Evolutionary conservation across 2,888 invertebrate genomes (phyloP).

Genomic region (Ormyrus labotus): DNA sequence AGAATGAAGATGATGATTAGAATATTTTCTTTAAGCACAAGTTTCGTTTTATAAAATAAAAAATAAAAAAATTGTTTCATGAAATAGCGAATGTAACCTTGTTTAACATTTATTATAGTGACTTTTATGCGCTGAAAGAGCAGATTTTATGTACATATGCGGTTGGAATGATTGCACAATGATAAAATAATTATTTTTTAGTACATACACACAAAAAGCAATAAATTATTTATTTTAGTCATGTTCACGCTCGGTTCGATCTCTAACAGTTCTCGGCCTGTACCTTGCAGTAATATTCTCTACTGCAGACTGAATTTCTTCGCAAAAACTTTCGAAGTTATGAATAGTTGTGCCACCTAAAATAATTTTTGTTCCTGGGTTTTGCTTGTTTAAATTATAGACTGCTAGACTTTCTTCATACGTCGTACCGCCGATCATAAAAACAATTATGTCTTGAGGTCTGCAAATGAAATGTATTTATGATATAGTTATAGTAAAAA

Average conservation of each 20-base stretch:
- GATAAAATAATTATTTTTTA: conserved; percentile 55
- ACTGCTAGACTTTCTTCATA: conserved; percentile 96
- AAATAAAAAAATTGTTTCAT: conserved; percentile 43
- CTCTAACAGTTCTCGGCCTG: conserved; percentile 74
- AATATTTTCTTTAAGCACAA: conserved; percentile 47
- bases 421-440: conserved; percentile 96
- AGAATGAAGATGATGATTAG: conserved; percentile 64
- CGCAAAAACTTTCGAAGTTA: conserved; percentile 88
- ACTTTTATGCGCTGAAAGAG: conserved; percentile 45
- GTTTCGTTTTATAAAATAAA: conserved; percentile 43
- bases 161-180: conserved; percentile 57
- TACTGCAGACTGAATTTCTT: conserved; percentile 79
- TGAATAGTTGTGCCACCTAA: conserved; percentile 95
- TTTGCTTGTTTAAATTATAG: conserved; percentile 86
- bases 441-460: conserved; percentile 95
- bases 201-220: conserved; percentile 49
- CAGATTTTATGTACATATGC: conserved; percentile 56
- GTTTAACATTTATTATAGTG: conserved; percentile 55
- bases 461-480: conserved; percentile 74
- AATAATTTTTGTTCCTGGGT: conserved; percentile 86
- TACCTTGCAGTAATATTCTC: conserved; percentile 74
- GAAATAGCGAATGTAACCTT: conserved; percentile 31
- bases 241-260: conserved; percentile 47
- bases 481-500: conserved; percentile 21
- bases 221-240: conserved; percentile 55